Evolutionary conservation across 2,888 invertebrate species (phyloP), one percentile per base, ranked within the genome.

Genomic region (Galeopsomyia nigrocyanea): DNA sequence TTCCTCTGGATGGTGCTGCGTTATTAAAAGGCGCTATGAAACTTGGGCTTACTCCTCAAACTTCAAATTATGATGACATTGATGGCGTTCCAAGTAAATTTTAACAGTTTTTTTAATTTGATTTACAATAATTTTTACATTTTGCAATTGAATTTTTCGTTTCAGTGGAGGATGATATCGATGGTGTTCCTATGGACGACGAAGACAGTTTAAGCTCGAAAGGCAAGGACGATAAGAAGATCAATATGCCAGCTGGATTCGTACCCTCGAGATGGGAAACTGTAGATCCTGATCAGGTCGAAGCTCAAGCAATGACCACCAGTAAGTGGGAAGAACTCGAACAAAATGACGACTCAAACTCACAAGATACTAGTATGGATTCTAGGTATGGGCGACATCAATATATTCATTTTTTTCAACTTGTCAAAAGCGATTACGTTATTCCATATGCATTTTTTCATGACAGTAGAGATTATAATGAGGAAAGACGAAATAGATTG

Each of bases 261-360:
- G 93, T 96, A 71, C 94, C 95, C 10, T 97, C 97, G 1, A 95
- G 96, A 86, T 99, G 98, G 98, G 98, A 99, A 89, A 94, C 94
- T 57, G 95, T 99, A 26, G 97, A 98, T 87, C 95, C 96, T 26
- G 92, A 93, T 80, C 92, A 93, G 84, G 89, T 91, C 73, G 94
- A 94, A 84, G 93, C 92, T 6, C 92, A 92, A 86, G 95, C 95
- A 9, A 94, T 95, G 89, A 94, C 93, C 1, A 95, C 95, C 0
- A 94, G 94, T 79, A 95, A 95, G 84, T 96, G 95, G 95, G 95
- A 96, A 83, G 88, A 92, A 58, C 86, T 95, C 64, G 95, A 93
- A 80, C 86, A 85, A 74, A 85, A 87, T 71, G 85, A 85, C 46
- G 85, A 85, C 75, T 86, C 84, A 2, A 85, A 86, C 78, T 87